These are phyloP conservation scores for Drosophila neocordata DNA, from an alignment of 1,140 invertebrate genomes.

Conservation along the genomic window DNA sequence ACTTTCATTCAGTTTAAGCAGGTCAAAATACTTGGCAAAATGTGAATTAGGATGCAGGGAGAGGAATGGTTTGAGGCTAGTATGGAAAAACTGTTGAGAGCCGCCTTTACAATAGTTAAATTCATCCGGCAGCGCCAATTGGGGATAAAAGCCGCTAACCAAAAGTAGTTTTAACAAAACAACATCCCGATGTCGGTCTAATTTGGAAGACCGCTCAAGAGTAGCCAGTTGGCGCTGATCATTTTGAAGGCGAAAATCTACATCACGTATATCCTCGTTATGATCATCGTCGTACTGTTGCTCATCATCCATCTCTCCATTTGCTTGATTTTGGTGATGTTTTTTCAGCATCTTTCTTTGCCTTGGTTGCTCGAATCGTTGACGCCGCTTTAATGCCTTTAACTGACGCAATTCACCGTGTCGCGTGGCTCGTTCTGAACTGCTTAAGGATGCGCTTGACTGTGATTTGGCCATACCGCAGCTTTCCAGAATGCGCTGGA, in stretches of 20 bases:
- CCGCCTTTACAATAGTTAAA: slow-evolving; percentile 94
- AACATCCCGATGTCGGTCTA: slow-evolving; percentile 92
- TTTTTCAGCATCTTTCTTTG: slow-evolving; percentile 89
- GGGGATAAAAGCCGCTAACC: slow-evolving; percentile 96
- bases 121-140: slow-evolving; percentile 95
- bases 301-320: slow-evolving; percentile 77
- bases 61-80: slow-evolving; percentile 94
- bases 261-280: slow-evolving; percentile 92
- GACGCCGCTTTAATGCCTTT: slow-evolving; percentile 89
- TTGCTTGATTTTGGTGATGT: slow-evolving; percentile 27
- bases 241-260: slow-evolving; percentile 93
- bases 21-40: slow-evolving; percentile 92
- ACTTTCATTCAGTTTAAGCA: slow-evolving; percentile 90
- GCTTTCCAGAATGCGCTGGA: slow-evolving; percentile 92
- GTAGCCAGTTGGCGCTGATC: slow-evolving; percentile 87
- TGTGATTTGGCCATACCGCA: slow-evolving; percentile 85
- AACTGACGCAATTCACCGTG: slow-evolving; percentile 95
- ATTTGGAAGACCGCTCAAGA: slow-evolving; percentile 83
- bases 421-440: slow-evolving; percentile 90
- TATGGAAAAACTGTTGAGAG: slow-evolving; percentile 96
- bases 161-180: slow-evolving; percentile 94
- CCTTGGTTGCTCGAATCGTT: slow-evolving; percentile 85
- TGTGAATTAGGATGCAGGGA: slow-evolving; percentile 95
- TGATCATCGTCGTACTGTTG: slow-evolving; percentile 84
- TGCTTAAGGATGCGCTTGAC: slow-evolving; percentile 84